A percentile compares a stretch with the other conserved stretches of the same genome.
These are phyloP conservation scores for Perca flavescens DNA, from an alignment of 2,113 vertebrate genomes.

Conservation along the genomic window DNA sequence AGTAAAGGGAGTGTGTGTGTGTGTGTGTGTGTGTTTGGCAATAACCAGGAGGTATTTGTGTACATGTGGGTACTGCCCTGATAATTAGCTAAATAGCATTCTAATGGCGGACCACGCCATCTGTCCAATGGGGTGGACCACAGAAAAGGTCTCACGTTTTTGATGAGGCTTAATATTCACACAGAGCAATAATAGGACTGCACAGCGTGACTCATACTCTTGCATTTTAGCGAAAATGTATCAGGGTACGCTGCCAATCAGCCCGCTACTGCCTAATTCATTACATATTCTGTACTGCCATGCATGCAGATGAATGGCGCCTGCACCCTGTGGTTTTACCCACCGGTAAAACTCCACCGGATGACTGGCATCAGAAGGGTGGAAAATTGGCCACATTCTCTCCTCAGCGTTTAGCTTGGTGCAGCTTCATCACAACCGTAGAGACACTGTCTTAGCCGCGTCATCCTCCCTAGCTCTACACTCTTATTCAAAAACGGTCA, in stretches of 20 bases:
- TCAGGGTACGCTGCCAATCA: neutral
- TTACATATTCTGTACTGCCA: too few species aligned
- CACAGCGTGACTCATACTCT: conserved; percentile 48
- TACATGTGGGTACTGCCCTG: conserved; percentile 60
- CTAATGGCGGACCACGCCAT: conserved; percentile 75
- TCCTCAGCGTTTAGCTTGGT: too few species aligned
- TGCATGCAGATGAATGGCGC: too few species aligned
- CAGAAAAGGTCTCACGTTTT: conserved; percentile 78
- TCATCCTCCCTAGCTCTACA: too few species aligned
- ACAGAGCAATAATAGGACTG: conserved; percentile 65
- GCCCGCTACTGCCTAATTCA: neutral
- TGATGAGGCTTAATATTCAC: conserved; percentile 81
- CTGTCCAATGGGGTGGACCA: conserved; percentile 74
- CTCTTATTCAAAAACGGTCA: too few species aligned
- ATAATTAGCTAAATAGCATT: conserved; percentile 82
- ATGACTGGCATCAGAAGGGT: too few species aligned
- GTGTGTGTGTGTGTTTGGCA: conserved; percentile 45
- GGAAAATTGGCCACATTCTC: too few species aligned
- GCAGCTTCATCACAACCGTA: too few species aligned
- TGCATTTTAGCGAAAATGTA: neutral
- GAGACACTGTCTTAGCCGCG: too few species aligned
- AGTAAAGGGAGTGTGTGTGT: conserved; percentile 25
- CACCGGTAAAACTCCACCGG: too few species aligned
- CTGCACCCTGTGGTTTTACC: too few species aligned
- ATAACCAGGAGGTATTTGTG: conserved; percentile 40